Base-by-base conservation (phyloP, 2,888 invertebrate genomes). In the Neoascia interrupta region DNA sequence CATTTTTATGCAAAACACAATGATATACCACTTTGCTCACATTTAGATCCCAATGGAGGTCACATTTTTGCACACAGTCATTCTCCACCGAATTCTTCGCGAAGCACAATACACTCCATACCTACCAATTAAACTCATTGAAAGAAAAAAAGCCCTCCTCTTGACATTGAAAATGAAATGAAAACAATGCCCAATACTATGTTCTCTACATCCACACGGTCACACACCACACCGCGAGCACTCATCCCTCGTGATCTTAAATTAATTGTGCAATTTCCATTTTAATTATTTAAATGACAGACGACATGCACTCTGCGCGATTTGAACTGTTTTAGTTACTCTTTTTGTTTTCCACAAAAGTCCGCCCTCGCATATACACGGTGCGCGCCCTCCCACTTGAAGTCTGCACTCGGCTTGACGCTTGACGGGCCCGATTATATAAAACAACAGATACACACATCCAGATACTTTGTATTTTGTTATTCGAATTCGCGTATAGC, bases 241-340 rank as follows among this genome's bases (percentile, higher is more conserved):
- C 45, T 54, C 69, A 61, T 58, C 37, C 51, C 53, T 60, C 72
- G 64, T 76, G 72, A 70, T 76, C 64, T 76, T 47, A 66, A 76
- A 72, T 60, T 76, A 76, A 72, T 70, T 76, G 70, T 76, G 64
- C 60, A 70, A 60, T 76, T 76, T 76, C 47, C 64, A 76, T 60
- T 76, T 76, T 66, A 60, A 76, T 72, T 76, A 64, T 72, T 76
- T 72, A 72, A 76, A 76, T 72, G 70, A 72, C 76, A 76, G 58
- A 66, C 64, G 36, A 76, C 64, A 76, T 76, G 76, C 76, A 76
- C 72, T 76, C 47, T 58, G 47, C 11, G 58, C 70, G 41, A 72
- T 60, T 76, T 72, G 13, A 47, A 69, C 31, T 6, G n/a, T 37
- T 64, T 51, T 43, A 47, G 54, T 70, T n/a, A n/a, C n/a, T n/a